Evolutionary conservation across 2,797 vertebrate genomes (phyloP).

Genomic region (Molothrus aeneus): DNA sequence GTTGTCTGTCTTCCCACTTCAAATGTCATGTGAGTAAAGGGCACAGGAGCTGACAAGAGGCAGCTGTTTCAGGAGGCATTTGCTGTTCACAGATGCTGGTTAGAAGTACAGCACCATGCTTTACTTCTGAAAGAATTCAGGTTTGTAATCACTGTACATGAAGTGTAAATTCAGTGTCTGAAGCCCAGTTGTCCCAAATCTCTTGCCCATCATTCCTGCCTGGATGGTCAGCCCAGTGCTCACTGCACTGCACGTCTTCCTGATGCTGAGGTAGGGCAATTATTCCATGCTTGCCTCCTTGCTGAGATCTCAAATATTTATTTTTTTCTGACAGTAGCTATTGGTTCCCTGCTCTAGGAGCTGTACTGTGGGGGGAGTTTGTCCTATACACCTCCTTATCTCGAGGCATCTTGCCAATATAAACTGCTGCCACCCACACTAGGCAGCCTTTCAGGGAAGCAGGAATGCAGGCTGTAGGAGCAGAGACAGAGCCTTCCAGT

Average conservation of each 20-base stretch:
- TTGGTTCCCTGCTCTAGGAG: not conserved
- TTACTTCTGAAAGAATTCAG: not conserved
- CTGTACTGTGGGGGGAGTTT: not conserved
- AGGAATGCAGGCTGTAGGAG: constrained; percentile 21
- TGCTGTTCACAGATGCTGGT: not conserved
- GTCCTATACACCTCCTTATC: constrained; percentile 27
- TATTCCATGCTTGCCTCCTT: not conserved
- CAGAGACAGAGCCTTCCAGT: not conserved
- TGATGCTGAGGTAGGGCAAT: not conserved
- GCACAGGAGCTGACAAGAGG: not conserved
- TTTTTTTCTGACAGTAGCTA: not conserved
- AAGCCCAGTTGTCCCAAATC: not conserved
- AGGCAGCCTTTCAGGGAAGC: constrained; percentile 32
- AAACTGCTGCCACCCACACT: constrained; percentile 47
- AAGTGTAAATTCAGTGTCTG: not conserved
- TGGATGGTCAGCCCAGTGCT: not conserved
- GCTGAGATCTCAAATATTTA: not conserved
- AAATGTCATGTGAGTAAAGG: not conserved
- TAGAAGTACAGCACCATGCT: not conserved
- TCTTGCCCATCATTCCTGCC: not conserved
- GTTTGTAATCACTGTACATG: not conserved
- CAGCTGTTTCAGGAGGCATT: not conserved
- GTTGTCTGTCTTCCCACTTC: not conserved
- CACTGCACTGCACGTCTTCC: fast-evolving
- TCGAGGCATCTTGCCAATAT: constrained; percentile 50